Percentiles rank a stretch among this genome's conserved stretches.
Evolutionary conservation across 2,888 invertebrate genomes (phyloP).

Genomic region (Melieria omissa): DNA sequence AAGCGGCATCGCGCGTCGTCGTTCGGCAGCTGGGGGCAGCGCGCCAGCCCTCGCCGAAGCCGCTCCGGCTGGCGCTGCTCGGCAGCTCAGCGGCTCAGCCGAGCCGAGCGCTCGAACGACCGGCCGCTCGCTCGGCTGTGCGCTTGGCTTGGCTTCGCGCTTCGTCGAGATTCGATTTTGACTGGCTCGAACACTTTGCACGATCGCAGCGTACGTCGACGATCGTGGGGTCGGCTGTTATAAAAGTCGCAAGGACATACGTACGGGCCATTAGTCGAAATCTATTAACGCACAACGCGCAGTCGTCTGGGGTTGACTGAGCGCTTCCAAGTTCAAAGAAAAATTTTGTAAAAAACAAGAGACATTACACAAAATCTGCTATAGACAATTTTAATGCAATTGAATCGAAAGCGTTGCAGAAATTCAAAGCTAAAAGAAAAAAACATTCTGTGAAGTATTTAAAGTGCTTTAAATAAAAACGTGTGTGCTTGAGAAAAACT

Average conservation of each 20-base stretch:
- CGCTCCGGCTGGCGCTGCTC: neutral
- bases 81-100: neutral
- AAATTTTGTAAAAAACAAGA: constrained; percentile 6
- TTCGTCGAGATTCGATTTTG: constrained; percentile 45
- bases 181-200: constrained; percentile 55
- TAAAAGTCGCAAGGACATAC: constrained; percentile 68
- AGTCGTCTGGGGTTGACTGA: constrained; percentile 58
- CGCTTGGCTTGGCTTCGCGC: constrained; percentile 42
- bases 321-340: neutral
- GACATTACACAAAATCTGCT: neutral
- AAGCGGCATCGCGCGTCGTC: no score
- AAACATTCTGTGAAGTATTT: constrained; percentile 4
- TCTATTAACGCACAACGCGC: constrained; percentile 66
- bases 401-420: neutral
- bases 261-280: constrained; percentile 67
- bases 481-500: neutral
- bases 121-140: constrained; percentile 11
- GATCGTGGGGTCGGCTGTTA: constrained; percentile 62
- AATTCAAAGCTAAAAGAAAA: constrained; percentile 15
- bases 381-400: no score
- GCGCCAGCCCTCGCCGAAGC: no score
- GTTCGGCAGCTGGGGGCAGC: no score
- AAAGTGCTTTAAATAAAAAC: neutral
- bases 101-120: constrained; percentile 8
- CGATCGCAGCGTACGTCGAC: constrained; percentile 53